These are phyloP conservation scores for Xylophagus ater DNA, from an alignment of 2,888 invertebrate genomes.

Conservation along the genomic window DNA sequence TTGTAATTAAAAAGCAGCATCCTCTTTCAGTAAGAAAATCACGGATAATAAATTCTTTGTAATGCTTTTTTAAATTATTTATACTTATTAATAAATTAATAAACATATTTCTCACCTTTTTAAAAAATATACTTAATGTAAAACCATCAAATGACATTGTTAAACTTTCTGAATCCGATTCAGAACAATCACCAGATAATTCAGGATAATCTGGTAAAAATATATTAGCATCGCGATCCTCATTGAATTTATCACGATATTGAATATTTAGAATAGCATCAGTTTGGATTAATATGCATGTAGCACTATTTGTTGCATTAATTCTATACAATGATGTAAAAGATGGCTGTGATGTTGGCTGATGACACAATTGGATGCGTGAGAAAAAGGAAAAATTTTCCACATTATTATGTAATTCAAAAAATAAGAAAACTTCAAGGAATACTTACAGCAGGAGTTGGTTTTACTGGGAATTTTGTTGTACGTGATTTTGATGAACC, in stretches of 20 bases:
- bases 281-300: slow-evolving; percentile 66
- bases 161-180: slow-evolving; percentile 60
- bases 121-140: slow-evolving; percentile 61
- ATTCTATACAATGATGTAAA: slow-evolving; percentile 54
- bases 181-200: slow-evolving; percentile 62
- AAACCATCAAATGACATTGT: slow-evolving; percentile 66
- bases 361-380: too few relatives aligned
- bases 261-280: slow-evolving; percentile 64
- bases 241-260: slow-evolving; percentile 56
- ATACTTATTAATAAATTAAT: too few relatives aligned
- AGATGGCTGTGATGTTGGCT: slow-evolving; percentile 34
- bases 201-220: slow-evolving; percentile 64
- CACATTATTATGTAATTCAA: too few relatives aligned
- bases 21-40: too few relatives aligned
- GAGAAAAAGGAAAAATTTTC: too few relatives aligned
- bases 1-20: too few relatives aligned
- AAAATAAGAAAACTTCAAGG: too few relatives aligned
- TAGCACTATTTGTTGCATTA: slow-evolving; percentile 56
- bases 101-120: slow-evolving; percentile 67
- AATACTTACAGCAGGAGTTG: too few relatives aligned
- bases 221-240: slow-evolving; percentile 53
- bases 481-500: too few relatives aligned
- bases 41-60: too few relatives aligned
- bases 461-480: too few relatives aligned
- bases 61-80: too few relatives aligned